Conservation (phyloP, 2,113 vertebrate species). For the Lonchura striata region DNA sequence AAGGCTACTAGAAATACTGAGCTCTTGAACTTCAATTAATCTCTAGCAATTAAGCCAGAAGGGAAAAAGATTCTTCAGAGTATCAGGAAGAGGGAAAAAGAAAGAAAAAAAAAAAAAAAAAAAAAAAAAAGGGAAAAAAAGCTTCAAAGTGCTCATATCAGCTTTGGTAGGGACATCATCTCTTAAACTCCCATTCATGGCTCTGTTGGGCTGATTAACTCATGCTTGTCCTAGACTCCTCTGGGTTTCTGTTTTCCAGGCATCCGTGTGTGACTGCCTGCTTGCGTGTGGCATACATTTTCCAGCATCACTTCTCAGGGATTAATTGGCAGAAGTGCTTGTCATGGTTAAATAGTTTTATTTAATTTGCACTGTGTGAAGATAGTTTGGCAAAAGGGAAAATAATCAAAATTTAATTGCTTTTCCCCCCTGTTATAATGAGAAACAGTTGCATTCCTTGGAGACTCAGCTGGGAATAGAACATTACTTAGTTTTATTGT, state of each 20-base stretch:
- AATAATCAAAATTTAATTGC: constrained; percentile 68
- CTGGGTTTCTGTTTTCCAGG: not conserved
- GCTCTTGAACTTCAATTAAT: constrained; percentile 62
- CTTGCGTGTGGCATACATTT: not conserved
- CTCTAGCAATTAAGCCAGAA: constrained; percentile 53
- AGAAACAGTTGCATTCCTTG: constrained; percentile 47
- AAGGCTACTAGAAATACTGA: constrained; percentile 52
- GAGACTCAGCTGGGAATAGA: constrained; percentile 23
- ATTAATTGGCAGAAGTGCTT: constrained; percentile 47
- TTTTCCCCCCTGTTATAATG: not conserved
- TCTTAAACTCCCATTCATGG: not conserved
- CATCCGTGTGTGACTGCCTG: not conserved
- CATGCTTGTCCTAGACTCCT: not conserved
- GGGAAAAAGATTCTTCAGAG: constrained; percentile 21
- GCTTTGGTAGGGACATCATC: not conserved
- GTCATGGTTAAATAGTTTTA: constrained; percentile 55
- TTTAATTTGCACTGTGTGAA: constrained; percentile 47
- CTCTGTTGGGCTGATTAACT: constrained; percentile 26
- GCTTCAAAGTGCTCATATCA: not conserved
- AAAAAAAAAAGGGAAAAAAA: not conserved
- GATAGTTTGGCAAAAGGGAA: constrained; percentile 58
- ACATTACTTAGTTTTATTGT: constrained; percentile 34
- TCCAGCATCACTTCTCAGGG: constrained; percentile 18
- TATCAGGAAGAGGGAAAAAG: not conserved
- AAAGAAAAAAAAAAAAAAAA: no score